A percentile compares a stretch with the other conserved stretches of the same genome.
These are phyloP conservation scores for Mohoua ochrocephala DNA, from an alignment of 2,113 vertebrate genomes.

Conservation along the genomic window DNA sequence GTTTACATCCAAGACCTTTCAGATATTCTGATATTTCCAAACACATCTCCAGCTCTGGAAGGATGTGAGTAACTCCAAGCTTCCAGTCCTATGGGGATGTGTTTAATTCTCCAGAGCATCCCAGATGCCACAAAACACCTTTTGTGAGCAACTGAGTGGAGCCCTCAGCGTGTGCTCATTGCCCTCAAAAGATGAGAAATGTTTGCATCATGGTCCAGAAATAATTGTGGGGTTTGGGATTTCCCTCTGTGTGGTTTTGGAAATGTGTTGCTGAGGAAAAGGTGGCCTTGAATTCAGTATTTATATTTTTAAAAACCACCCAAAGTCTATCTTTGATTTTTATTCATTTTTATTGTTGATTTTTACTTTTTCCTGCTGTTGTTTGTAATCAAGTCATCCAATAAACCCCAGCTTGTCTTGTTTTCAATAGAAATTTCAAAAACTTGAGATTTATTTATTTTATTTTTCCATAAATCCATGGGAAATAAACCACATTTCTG, in stretches of 20 bases:
- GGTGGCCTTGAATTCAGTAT: neutral
- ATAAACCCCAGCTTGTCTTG: neutral
- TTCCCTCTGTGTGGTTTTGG: neutral
- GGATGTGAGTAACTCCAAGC: neutral
- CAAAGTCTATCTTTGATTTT: neutral
- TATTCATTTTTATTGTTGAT: neutral
- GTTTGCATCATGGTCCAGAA: rapidly evolving
- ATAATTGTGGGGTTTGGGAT: neutral
- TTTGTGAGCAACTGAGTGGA: neutral
- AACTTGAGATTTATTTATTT: neutral
- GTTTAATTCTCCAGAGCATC: neutral
- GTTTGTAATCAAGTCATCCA: neutral
- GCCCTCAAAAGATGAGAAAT: neutral
- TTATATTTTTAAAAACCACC: neutral
- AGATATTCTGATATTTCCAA: neutral
- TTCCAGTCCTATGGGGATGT: neutral
- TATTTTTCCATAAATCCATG: neutral
- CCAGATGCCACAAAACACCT: neutral
- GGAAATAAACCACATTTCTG: neutral
- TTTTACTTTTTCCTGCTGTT: neutral
- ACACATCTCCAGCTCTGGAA: neutral
- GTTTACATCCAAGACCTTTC: neutral
- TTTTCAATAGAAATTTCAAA: neutral
- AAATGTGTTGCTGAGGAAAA: neutral
- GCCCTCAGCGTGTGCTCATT: rapidly evolving